These are phyloP conservation scores for Callithrix jacchus DNA, from an alignment of 2,113 vertebrate genomes.

Conservation along the genomic window DNA sequence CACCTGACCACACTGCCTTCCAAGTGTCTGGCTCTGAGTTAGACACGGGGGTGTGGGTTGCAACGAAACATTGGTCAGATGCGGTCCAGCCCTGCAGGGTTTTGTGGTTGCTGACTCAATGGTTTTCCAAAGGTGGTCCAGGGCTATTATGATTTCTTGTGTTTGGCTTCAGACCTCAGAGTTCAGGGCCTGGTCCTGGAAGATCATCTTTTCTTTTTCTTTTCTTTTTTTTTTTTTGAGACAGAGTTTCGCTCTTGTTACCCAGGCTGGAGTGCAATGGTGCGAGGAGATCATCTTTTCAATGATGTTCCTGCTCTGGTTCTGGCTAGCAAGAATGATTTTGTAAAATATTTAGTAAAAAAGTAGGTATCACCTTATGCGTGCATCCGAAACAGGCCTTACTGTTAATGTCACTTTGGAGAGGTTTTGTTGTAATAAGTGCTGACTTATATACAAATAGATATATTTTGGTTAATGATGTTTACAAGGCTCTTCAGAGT, in stretches of 20 bases:
- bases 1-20: neutral
- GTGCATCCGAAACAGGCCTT: neutral
- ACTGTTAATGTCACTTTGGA: neutral
- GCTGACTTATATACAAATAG: neutral
- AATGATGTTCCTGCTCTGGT: neutral
- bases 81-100: neutral
- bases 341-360: constrained; percentile 47
- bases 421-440: neutral
- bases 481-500: neutral
- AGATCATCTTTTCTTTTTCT: neutral
- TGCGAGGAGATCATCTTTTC: neutral
- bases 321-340: neutral
- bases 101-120: neutral
- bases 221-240: too few species aligned
- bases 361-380: neutral
- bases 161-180: neutral
- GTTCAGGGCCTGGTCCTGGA: neutral
- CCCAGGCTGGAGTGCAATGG: too few species aligned
- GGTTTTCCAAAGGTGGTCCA: neutral
- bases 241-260: too few species aligned
- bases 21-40: neutral
- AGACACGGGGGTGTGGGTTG: neutral
- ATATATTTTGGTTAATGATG: neutral
- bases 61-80: too few species aligned
- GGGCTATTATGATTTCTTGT: neutral